Base-by-base conservation (phyloP, 92 coral and sea anemone genomes). In the Porites cylindrica region DNA sequence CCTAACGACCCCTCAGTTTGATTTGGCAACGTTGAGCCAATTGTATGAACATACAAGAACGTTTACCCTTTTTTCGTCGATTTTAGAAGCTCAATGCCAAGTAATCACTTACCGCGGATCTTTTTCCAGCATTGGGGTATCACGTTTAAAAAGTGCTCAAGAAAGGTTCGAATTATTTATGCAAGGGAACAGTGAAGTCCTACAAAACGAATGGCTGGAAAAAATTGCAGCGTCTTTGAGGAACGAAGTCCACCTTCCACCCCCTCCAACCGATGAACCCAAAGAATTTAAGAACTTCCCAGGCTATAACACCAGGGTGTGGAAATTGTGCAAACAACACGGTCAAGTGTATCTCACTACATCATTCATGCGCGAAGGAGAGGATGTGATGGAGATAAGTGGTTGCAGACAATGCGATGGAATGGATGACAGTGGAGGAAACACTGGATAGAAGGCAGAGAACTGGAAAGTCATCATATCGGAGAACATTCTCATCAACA, bases 211-310 rank as follows among this genome's bases (percentile, higher is more conserved):
- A 7, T 23, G 54, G 80, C 51, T 83, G 8, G 71, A 72, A 50
- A n/a, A 32, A 18, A 72, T 70, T 8, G 80, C 12, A 61, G 11
- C n/a, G 11, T 59, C n/a, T 47, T 47, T 83, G 72, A 72, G 87
- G 43, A 19, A 10, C 8, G 86, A 82, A n/a, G 54, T 82, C n/a
- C 29, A 18, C 10, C 63, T 83, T 2, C 23, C 43, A 32, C 18
- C 72, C 10, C 1, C 62, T 43, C 69, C 80, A 26, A 20, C 50
- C 23, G 79, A 59, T 10, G 71, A 72, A 1, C 59, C 80, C 10
- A 50, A 32, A 3, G 70, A 74, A 5, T 54, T 83, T 10, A 72
- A 72, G 70, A 83, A 83, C 61, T 83, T 83, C 43, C 87, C 87
- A 38, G 87, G 87, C 17, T 83, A 72, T 74, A 23, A 8, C 2